Evolutionary conservation across 2,888 invertebrate species (phyloP), one percentile per base, ranked within the genome.

Genomic region (Ariolimax columbianus): DNA sequence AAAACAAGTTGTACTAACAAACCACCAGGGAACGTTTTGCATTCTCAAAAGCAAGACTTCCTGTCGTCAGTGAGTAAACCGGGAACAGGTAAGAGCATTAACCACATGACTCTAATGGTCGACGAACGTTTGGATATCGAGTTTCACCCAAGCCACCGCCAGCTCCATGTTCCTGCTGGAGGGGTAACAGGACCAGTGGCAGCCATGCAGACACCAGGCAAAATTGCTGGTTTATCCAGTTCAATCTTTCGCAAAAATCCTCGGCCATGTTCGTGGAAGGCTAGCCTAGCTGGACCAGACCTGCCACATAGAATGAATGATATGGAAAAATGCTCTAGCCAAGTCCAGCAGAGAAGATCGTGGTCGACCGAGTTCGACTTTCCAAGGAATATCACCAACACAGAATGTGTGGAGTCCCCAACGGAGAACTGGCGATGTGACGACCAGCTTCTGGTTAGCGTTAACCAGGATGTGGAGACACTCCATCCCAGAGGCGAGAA

Each of bases 401-500:
- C 38, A 11, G 83, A 84, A n/a, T 70, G 30, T 55, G 55, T 51
- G 51, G 83, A 83, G n/a, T 83, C 84, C 0, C 84, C 79, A n/a
- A 78, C 77, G 1, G 83, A 83, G 30, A 78, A 83, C 66, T 83
- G 75, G 75, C 75, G 38, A 55, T 83, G 83, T 47, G 77, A 77
- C n/a, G 83, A 51, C 0, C 36, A 63, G 23, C 63, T 83, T 19
- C 47, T 47, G 9, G 47, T 43, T 30, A 26, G 36, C 30, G 6
- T 33, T 33, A 47, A 36, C 14, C 59, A 40, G 11, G 40, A 68
- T 14, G 26, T n/a, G 0, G 19, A 23, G 7, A 33, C 43, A 51
- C 36, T 70, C 7, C 23, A 26, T n/a, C n/a, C n/a, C 66, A 66
- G 66, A 11, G 14, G n/a, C 0, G 3, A 9, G 36, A 19, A 26